Percentiles rank a stretch among this genome's conserved stretches.
Evolutionary conservation across 2,888 invertebrate species (phyloP).

Genomic region (Thymelicus acteon): DNA sequence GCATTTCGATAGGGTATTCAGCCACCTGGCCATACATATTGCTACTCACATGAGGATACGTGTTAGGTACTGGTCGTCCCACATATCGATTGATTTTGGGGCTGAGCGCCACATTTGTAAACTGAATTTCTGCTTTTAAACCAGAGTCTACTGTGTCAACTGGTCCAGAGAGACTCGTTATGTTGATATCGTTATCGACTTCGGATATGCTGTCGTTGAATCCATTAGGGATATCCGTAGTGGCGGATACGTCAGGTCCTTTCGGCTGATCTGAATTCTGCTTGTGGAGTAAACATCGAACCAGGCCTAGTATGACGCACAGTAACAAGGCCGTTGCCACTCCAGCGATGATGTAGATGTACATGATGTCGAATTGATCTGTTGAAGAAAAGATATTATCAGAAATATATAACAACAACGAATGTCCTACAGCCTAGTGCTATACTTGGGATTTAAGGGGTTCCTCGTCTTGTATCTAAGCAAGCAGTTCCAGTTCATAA

Average conservation of each 20-base stretch:
- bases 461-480: no score
- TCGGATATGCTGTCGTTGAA: conserved; percentile 95
- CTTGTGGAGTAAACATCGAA: conserved; percentile 88
- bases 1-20: conserved; percentile 83
- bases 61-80: conserved; percentile 78
- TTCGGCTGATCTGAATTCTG: conserved; percentile 87
- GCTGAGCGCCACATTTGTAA: conserved; percentile 73
- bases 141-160: conserved; percentile 81
- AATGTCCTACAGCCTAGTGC: no score
- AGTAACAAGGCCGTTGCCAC: conserved; percentile 89
- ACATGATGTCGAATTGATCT: conserved; percentile 92
- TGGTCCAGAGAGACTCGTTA: conserved; percentile 87
- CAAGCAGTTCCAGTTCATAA: no score
- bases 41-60: conserved; percentile 78
- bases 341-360: conserved; percentile 92
- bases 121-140: conserved; percentile 77
- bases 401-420: background rate
- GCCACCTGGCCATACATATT: conserved; percentile 83
- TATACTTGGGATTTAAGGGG: no score
- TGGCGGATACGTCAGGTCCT: conserved; percentile 88
- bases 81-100: conserved; percentile 81
- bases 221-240: conserved; percentile 91
- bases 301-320: conserved; percentile 89
- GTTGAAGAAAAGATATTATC: conserved; percentile 51
- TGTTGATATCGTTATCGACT: conserved; percentile 91